Base-by-base conservation (phyloP, 2,113 vertebrate species). In the Terrapene triunguis region DNA sequence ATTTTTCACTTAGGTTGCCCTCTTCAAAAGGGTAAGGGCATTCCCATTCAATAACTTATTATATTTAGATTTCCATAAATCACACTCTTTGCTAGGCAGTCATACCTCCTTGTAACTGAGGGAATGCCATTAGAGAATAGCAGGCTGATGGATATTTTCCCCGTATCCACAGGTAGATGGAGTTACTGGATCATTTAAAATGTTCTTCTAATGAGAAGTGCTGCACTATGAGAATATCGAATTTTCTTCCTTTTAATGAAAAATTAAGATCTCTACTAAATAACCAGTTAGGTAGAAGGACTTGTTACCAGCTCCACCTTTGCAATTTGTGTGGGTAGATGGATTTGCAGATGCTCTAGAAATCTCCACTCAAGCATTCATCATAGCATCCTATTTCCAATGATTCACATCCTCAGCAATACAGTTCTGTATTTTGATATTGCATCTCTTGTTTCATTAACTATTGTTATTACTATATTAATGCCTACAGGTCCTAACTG, bases 311-410 rank as follows among this genome's bases (percentile, higher is more conserved):
- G 5, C 27, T 74, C 21, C 9, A 38, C 1, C 21, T 72, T 92
- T 89, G 59, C 92, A 76, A 78, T 44, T 16, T 24, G 59, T 48
- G 9, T 12, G 27, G 88, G 24, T 48, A 84, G 80, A 72, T 51
- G 38, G 16, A 2, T 51, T 93, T 89, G 8, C 22, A n/a, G 6
- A 88, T 7, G 88, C 74, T 24, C 24, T 3, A 82, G 8, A 16
- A 89, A 95, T 7, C 14, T 85, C 72, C 72, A 89, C 79, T 91
- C 53, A 94, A 90, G 53, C 85, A 85, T 85, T 87, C 95, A n/a
- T 5, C 3, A 1, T 76, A 81, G 25, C 5, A 21, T 2, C 24
- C 5, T 48, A 81, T 82, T 29, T 65, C 19, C 35, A 85, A 24
- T 35, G 19, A 89, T 85, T 44, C 2, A 87, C 29, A 92, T 8